Evolutionary conservation across 2,797 vertebrate genomes (phyloP).

Genomic region (Anas capensis): DNA sequence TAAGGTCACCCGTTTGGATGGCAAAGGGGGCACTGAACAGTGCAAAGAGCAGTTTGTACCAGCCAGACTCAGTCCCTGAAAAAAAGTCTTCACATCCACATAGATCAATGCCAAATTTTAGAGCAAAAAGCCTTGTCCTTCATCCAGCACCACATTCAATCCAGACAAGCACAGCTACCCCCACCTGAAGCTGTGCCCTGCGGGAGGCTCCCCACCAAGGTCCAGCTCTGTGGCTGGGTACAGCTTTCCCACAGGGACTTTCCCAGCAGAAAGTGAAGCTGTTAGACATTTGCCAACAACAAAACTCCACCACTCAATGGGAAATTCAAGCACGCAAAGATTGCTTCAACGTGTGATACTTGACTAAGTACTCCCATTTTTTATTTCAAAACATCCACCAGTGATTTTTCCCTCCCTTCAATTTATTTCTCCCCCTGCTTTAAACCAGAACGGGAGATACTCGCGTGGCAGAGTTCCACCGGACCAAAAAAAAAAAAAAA

Average conservation of each 20-base stretch:
- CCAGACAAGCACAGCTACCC: not conserved
- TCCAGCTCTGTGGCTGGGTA: not conserved
- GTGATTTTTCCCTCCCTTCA: not conserved
- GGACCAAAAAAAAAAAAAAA: not conserved
- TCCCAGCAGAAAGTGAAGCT: conserved; percentile 45
- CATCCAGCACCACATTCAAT: not conserved
- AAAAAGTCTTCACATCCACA: not conserved
- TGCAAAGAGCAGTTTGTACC: accelerated
- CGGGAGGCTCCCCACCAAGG: not conserved
- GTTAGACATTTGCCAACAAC: conserved; percentile 22
- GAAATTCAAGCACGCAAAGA: conserved; percentile 23
- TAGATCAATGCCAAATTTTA: not conserved
- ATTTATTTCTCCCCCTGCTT: not conserved
- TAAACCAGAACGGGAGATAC: not conserved
- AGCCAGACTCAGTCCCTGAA: not conserved
- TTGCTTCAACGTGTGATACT: not conserved
- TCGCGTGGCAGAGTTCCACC: not conserved
- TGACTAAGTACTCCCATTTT: conserved; percentile 5
- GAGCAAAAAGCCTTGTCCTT: not conserved
- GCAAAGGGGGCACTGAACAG: not conserved
- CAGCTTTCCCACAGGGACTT: conserved; percentile 51
- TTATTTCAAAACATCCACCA: not conserved
- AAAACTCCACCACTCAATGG: conserved; percentile 10
- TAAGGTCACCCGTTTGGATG: not conserved
- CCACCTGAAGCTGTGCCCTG: not conserved